phyloP scores from a whole-genome alignment of 2,888 invertebrate species.

The Cryptus armator region DNA sequence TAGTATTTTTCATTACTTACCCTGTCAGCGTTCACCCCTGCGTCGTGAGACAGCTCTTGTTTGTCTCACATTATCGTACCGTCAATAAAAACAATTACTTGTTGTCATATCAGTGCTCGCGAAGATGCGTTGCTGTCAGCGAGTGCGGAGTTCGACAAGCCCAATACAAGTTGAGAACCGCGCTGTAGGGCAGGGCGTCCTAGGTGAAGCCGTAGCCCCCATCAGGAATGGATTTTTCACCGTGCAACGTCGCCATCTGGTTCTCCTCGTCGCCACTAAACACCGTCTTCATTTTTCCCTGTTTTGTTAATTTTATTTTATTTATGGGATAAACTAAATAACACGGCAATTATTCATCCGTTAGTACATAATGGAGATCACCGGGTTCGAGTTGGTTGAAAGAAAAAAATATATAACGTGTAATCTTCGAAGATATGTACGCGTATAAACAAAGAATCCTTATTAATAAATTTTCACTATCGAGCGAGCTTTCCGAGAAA shows the following conservation, averaged over 20 bases:
- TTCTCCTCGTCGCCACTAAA: conserved; percentile 8
- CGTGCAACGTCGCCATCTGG: conserved; percentile 58
- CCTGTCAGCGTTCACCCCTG: conserved; percentile 70
- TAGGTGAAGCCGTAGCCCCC: conserved; percentile 27
- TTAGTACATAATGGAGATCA: background rate
- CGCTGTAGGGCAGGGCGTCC: conserved; percentile 41
- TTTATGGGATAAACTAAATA: background rate
- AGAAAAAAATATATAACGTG: no score
- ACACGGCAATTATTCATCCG: background rate
- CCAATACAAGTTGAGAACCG: conserved; percentile 52
- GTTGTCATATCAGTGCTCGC: conserved; percentile 77
- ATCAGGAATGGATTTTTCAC: conserved; percentile 45
- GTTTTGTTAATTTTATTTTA: background rate
- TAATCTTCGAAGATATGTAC: no score
- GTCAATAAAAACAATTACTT: conserved; percentile 80
- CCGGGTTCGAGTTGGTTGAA: background rate
- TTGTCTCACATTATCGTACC: conserved; percentile 77
- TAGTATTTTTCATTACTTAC: conserved; percentile 67
- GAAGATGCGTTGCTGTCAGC: conserved; percentile 38
- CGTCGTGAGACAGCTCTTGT: conserved; percentile 68
- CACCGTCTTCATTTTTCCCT: background rate
- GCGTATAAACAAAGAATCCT: no score
- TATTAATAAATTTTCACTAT: no score
- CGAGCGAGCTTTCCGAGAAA: no score
- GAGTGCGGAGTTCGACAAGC: conserved; percentile 46